These are phyloP conservation scores for Zingel zingel DNA, from an alignment of 2,113 vertebrate genomes.

Conservation along the genomic window DNA sequence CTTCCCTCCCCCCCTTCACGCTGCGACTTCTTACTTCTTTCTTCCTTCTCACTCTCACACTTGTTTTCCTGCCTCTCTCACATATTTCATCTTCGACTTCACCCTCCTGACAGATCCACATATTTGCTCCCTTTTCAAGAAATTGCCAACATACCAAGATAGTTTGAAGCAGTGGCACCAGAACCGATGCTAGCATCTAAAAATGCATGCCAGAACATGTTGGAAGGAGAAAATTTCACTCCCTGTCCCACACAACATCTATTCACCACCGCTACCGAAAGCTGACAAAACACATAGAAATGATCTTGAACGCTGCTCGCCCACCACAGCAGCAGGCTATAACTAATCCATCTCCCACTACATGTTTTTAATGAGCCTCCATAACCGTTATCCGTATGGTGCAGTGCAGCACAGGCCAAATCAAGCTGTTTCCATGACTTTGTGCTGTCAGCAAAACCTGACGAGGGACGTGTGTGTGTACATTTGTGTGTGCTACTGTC, in stretches of 20 bases:
- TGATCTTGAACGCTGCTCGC: constrained; percentile 52
- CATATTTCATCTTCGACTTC: constrained; percentile 13
- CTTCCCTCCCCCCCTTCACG: neutral
- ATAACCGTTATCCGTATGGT: constrained; percentile 70
- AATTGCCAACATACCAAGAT: constrained; percentile 20
- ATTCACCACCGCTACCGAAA: neutral
- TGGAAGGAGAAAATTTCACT: constrained; percentile 35
- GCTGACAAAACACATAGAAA: constrained; percentile 52
- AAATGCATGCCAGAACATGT: constrained; percentile 31
- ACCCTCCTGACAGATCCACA: neutral
- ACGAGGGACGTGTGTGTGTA: constrained; percentile 29
- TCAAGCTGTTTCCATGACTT: constrained; percentile 58
- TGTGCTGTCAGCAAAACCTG: constrained; percentile 78
- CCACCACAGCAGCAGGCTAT: constrained; percentile 68
- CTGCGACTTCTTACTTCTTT: neutral
- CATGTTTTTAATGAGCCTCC: constrained; percentile 78
- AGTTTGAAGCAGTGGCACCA: constrained; percentile 18
- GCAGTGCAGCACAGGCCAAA: constrained; percentile 57
- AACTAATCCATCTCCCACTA: constrained; percentile 75
- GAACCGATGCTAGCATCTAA: neutral
- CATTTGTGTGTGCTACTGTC: constrained; percentile 29
- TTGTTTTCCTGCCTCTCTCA: constrained; percentile 3
- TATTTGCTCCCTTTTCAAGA: constrained; percentile 19
- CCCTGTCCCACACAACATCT: constrained; percentile 52
- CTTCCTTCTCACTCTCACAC: constrained; percentile 24